Percentiles rank a stretch among this genome's conserved stretches.
Conservation (phyloP, 2,113 vertebrate species). For the Etheostoma cragini region DNA sequence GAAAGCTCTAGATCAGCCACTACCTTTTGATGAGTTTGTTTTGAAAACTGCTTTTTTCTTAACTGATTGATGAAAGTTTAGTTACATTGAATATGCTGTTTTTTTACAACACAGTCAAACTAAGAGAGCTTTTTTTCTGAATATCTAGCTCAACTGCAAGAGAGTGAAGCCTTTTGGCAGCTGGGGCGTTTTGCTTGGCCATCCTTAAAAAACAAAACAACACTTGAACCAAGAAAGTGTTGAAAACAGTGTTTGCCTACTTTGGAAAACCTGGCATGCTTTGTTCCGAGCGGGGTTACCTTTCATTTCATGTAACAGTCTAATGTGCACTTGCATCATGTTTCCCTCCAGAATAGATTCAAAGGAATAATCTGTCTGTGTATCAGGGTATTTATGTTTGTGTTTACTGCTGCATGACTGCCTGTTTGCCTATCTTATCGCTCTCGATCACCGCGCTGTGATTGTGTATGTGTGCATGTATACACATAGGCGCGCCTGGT, state of each 20-base stretch:
- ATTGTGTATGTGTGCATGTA: slow-evolving; percentile 31
- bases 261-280: not conserved
- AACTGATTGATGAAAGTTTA: not conserved
- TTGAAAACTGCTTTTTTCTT: slow-evolving; percentile 6
- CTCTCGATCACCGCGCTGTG: slow-evolving; percentile 46
- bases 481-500: not conserved
- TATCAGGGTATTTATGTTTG: slow-evolving; percentile 37
- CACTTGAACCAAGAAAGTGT: not conserved
- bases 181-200: slow-evolving; percentile 19
- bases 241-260: slow-evolving; percentile 7
- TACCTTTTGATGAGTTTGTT: slow-evolving; percentile 21
- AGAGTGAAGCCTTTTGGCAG: slow-evolving; percentile 18
- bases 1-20: not conserved
- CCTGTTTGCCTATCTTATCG: slow-evolving; percentile 36
- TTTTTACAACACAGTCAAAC: not conserved
- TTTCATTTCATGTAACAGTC: not conserved
- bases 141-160: not conserved
- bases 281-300: not conserved
- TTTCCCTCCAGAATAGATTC: slow-evolving; percentile 25
- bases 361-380: slow-evolving; percentile 17
- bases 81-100: slow-evolving; percentile 7
- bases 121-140: not conserved
- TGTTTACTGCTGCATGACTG: slow-evolving; percentile 36
- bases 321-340: slow-evolving; percentile 9
- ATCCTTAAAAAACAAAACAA: slow-evolving; percentile 10